Evolutionary conservation across 2,888 invertebrate genomes (phyloP).

Genomic region (Caenorhabditis panamensis): DNA sequence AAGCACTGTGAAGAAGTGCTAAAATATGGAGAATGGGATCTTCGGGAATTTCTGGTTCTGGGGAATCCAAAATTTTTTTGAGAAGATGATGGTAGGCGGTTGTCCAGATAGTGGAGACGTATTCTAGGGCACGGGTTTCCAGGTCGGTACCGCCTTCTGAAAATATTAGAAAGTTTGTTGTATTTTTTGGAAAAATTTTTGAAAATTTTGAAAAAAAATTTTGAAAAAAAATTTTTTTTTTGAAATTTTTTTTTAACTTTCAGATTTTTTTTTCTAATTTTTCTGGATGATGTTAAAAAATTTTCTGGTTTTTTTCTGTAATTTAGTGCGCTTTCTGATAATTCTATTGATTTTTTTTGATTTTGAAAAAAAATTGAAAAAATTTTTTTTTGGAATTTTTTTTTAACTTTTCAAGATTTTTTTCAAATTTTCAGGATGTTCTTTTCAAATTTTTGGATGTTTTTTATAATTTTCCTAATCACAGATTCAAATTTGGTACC

Average conservation of each 20-base stretch:
- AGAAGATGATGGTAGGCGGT: not conserved
- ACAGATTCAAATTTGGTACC: too few relatives aligned
- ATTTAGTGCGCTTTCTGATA: too few relatives aligned
- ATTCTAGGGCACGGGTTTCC: conserved; percentile 35
- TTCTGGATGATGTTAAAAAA: too few relatives aligned
- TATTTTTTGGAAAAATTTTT: not conserved
- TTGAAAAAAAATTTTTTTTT: not conserved
- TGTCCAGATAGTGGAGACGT: conserved; percentile 32
- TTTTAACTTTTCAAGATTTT: too few relatives aligned
- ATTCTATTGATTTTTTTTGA: too few relatives aligned
- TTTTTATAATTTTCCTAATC: too few relatives aligned
- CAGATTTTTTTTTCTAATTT: not conserved
- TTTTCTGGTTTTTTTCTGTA: too few relatives aligned
- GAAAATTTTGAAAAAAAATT: not conserved
- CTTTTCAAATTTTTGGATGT: too few relatives aligned
- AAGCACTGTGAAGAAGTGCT: conserved; percentile 16
- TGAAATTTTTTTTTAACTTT: not conserved
- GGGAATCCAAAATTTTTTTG: not conserved
- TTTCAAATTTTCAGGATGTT: too few relatives aligned
- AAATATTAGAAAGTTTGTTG: conserved; percentile 3
- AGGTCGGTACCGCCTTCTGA: conserved; percentile 44
- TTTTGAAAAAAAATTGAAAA: not conserved
- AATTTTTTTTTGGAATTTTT: not conserved
- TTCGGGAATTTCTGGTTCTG: not conserved
- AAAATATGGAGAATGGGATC: conserved; percentile 13